Conservation (phyloP, 2,113 vertebrate genomes). For the Collichthys lucidus region DNA sequence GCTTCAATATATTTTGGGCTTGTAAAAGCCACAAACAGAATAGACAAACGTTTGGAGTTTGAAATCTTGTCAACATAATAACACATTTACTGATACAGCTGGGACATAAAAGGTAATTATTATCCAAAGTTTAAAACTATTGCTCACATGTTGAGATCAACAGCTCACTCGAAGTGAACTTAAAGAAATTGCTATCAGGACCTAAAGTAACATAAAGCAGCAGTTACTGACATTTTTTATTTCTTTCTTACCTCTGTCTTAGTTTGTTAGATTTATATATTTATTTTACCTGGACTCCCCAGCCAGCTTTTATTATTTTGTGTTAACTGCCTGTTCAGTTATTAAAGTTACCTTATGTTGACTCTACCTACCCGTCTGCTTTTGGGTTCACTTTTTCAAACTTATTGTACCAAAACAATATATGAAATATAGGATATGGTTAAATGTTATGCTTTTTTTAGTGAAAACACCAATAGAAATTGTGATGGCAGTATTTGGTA, state of each 20-base stretch:
- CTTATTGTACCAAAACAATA: background rate
- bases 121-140: background rate
- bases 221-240: background rate
- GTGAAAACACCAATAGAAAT: background rate
- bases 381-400: too few species aligned
- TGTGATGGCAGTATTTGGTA: background rate
- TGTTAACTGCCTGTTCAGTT: too few species aligned
- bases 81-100: background rate
- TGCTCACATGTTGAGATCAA: background rate
- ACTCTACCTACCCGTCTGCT: too few species aligned
- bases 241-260: background rate
- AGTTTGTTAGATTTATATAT: too few species aligned
- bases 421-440: background rate
- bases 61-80: background rate
- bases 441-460: background rate
- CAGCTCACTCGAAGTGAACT: background rate
- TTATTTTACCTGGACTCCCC: too few species aligned
- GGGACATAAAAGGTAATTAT: slow-evolving; percentile 49
- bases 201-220: background rate
- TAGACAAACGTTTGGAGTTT: background rate
- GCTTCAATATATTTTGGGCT: background rate
- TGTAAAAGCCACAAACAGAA: background rate
- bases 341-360: too few species aligned
- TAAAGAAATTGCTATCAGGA: background rate
- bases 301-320: too few species aligned